A percentile compares a stretch with the other conserved stretches of the same genome.
phyloP scores from a whole-genome alignment of 1,140 invertebrate genomes.

The Achatina immaculata region DNA sequence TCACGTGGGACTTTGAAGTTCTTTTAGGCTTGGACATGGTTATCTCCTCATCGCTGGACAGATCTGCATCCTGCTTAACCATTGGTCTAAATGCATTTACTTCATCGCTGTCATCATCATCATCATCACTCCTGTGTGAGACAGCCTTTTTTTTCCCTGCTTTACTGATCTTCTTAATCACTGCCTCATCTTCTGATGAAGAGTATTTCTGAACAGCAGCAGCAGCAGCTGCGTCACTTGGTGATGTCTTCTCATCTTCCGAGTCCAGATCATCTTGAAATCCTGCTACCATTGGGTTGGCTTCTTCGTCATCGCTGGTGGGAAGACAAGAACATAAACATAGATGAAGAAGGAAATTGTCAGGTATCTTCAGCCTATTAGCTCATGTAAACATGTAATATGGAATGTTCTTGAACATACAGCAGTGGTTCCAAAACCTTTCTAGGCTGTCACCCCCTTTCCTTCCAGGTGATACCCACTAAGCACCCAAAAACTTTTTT shows the following conservation, averaged over 20 bases:
- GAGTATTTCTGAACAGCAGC: neutral
- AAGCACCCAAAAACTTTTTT: no score
- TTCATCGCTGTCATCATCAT: conserved; percentile 15
- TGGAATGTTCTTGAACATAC: no score
- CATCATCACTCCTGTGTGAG: neutral
- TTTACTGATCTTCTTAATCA: neutral
- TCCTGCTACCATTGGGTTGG: conserved; percentile 88
- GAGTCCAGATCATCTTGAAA: conserved; percentile 80
- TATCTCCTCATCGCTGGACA: conserved; percentile 63
- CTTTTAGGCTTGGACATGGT: neutral
- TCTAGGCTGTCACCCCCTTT: no score
- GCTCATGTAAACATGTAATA: no score
- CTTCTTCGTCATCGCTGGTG: conserved; percentile 74
- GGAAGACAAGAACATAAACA: neutral
- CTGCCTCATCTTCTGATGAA: conserved; percentile 14
- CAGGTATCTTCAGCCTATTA: no score
- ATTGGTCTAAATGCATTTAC: neutral
- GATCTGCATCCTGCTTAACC: conserved; percentile 46
- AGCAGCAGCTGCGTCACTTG: neutral
- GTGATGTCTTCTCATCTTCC: conserved; percentile 73
- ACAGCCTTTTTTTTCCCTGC: neutral
- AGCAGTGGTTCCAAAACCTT: no score
- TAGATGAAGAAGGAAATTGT: no score
- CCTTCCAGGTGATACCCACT: no score
- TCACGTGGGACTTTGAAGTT: neutral